Evolutionary conservation across 1,140 invertebrate genomes (phyloP).

Genomic region (Lordiphosa clarofinis): DNA sequence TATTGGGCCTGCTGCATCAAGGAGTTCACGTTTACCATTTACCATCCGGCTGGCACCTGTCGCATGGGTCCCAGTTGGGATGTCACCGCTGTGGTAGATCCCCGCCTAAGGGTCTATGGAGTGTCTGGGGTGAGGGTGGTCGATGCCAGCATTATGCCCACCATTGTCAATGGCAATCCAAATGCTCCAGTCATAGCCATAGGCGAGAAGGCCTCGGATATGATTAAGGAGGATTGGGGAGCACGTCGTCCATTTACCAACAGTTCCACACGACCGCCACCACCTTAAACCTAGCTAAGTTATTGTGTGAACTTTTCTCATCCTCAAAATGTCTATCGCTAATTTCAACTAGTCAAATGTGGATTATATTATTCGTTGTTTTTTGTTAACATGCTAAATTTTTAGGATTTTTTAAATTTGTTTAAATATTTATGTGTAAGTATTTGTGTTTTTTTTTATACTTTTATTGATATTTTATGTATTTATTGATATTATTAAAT

Average conservation of each 20-base stretch:
- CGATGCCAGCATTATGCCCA: conserved; percentile 90
- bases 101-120: conserved; percentile 86
- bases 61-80: conserved; percentile 92
- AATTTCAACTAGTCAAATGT: conserved; percentile 69
- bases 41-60: conserved; percentile 91
- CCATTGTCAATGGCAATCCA: conserved; percentile 89
- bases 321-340: conserved; percentile 18
- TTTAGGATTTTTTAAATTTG: conserved; percentile 29
- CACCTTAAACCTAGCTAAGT: conserved; percentile 3
- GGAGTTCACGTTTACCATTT: conserved; percentile 92
- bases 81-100: conserved; percentile 89
- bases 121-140: conserved; percentile 86
- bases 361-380: conserved; percentile 39
- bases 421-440: conserved; percentile 60
- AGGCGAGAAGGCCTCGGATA: conserved; percentile 89
- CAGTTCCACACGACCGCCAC: background rate
- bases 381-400: conserved; percentile 8
- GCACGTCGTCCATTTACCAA: conserved; percentile 28
- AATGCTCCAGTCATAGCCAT: conserved; percentile 87
- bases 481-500: conserved; percentile 3
- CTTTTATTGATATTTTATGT: background rate
- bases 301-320: background rate
- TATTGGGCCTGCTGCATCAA: conserved; percentile 90
- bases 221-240: conserved; percentile 88
- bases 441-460: conserved; percentile 35